These are phyloP conservation scores for Oreochromis niloticus DNA, from an alignment of 2,113 vertebrate species.

Conservation along the genomic window DNA sequence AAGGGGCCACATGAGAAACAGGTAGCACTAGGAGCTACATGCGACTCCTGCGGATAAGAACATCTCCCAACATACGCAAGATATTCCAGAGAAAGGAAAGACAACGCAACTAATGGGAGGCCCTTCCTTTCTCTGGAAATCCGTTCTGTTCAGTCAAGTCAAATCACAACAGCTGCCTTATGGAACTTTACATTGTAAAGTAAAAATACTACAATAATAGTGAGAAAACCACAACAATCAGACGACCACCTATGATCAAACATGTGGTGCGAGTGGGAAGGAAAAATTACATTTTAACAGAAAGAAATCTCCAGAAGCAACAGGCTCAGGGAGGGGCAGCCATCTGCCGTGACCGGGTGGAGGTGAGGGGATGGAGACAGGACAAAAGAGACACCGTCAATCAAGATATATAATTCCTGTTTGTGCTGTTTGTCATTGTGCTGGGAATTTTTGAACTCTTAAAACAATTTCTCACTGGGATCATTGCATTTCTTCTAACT, in stretches of 20 bases:
- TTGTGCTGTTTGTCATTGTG: neutral
- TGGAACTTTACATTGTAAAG: neutral
- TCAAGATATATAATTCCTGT: neutral
- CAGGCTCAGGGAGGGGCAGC: neutral
- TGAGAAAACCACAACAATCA: accelerated
- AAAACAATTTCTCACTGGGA: neutral
- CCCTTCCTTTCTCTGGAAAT: neutral
- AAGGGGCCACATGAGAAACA: neutral
- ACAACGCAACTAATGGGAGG: neutral
- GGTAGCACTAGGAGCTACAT: neutral
- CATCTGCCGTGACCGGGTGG: neutral
- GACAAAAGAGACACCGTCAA: accelerated
- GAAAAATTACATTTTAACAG: neutral
- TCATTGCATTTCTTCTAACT: neutral
- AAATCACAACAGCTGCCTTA: neutral
- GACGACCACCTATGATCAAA: neutral
- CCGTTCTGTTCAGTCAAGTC: neutral
- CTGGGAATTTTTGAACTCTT: neutral
- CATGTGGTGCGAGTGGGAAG: accelerated
- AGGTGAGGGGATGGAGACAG: neutral
- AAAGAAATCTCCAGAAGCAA: neutral
- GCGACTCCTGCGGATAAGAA: neutral
- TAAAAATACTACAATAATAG: neutral
- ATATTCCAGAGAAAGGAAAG: neutral
- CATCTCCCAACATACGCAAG: neutral